phyloP scores from a whole-genome alignment of 2,888 invertebrate species.

The Oeneis ivallda region DNA sequence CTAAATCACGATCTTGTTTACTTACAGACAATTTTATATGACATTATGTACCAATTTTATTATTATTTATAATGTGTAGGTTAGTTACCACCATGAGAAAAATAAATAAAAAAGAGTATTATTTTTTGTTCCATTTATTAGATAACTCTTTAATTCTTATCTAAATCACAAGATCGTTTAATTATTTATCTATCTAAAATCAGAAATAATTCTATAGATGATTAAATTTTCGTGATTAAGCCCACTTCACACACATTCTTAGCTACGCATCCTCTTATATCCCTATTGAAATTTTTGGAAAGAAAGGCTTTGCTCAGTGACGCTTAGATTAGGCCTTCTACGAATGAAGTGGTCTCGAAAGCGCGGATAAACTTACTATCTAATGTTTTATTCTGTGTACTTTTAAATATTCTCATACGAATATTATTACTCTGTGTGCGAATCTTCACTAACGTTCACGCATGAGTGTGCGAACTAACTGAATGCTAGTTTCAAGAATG shows the following conservation, averaged over 20 bases:
- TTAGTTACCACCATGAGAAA: no score
- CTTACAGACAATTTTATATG: no score
- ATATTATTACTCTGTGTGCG: constrained; percentile 23
- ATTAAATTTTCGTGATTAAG: no score
- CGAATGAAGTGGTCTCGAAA: constrained; percentile 52
- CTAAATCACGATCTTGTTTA: no score
- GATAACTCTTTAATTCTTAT: no score
- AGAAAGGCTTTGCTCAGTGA: constrained; percentile 60
- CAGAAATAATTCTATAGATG: no score
- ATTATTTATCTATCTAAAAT: no score
- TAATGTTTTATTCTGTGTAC: constrained; percentile 42
- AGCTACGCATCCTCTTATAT: background rate
- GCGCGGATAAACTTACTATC: constrained; percentile 61
- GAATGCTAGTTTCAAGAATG: constrained; percentile 47
- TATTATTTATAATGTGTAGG: no score
- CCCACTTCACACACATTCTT: background rate
- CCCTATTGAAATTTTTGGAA: background rate
- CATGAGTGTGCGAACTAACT: constrained; percentile 68
- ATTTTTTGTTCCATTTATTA: no score
- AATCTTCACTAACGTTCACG: constrained; percentile 52
- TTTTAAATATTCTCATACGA: constrained; percentile 18
- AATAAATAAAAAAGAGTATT: no score
- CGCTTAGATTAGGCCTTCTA: constrained; percentile 59
- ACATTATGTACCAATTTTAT: no score
- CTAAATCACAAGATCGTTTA: no score